A percentile compares a stretch with the other conserved stretches of the same genome.
These are phyloP conservation scores for Promerops cafer DNA, from an alignment of 2,113 vertebrate species.

Conservation along the genomic window DNA sequence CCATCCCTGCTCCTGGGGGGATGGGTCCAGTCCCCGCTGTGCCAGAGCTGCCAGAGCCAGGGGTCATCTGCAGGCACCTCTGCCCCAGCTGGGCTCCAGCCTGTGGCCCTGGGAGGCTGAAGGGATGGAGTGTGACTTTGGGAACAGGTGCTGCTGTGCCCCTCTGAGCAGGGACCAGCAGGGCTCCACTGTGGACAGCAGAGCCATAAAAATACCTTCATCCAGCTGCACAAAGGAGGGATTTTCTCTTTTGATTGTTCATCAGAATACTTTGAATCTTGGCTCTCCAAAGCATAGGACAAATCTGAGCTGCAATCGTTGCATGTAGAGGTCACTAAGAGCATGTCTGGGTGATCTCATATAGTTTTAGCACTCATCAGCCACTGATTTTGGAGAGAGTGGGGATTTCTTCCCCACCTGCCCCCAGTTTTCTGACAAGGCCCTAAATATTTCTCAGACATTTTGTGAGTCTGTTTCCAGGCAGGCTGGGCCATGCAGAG, in stretches of 20 bases:
- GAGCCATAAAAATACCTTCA: background rate
- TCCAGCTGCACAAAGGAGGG: background rate
- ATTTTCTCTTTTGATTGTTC: background rate
- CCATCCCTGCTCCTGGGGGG: background rate
- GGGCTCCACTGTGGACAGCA: background rate
- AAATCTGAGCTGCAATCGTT: background rate
- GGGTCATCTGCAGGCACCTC: background rate
- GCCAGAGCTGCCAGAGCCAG: background rate
- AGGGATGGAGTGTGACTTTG: accelerated
- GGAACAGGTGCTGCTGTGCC: background rate
- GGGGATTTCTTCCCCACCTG: accelerated
- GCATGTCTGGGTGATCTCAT: background rate
- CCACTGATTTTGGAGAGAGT: background rate
- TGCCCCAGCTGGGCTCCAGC: background rate
- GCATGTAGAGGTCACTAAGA: background rate
- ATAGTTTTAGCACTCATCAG: background rate
- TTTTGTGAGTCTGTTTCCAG: background rate
- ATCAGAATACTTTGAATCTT: background rate
- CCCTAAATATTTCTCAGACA: background rate
- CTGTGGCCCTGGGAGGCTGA: accelerated
- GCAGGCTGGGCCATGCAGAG: background rate
- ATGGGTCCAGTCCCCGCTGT: accelerated
- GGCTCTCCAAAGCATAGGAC: background rate
- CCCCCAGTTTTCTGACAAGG: background rate
- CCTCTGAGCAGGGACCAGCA: background rate